These are phyloP conservation scores for Abrostola triplasia DNA, from an alignment of 2,888 invertebrate genomes.

Conservation along the genomic window DNA sequence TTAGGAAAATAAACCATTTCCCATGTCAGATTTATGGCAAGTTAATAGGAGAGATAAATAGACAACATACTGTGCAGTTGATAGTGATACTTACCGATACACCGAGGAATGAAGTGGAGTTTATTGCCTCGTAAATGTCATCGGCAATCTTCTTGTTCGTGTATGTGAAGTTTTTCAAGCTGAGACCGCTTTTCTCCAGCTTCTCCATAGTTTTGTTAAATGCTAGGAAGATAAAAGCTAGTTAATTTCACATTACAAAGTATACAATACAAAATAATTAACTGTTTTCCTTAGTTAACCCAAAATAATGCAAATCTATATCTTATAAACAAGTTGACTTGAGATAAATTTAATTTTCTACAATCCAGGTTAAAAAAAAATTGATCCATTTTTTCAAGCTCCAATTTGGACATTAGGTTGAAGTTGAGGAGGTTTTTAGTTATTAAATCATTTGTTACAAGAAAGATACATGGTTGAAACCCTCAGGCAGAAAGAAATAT, in stretches of 20 bases:
- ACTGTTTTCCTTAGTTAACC: too few species aligned
- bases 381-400: too few species aligned
- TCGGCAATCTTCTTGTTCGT: conserved; percentile 97
- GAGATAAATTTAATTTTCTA: too few species aligned
- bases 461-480: too few species aligned
- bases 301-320: too few species aligned
- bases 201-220: conserved; percentile 99
- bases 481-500: too few species aligned
- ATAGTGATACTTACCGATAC: conserved; percentile 94
- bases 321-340: too few species aligned
- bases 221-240: conserved; percentile 85
- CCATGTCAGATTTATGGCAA: conserved; percentile 20
- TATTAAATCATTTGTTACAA: too few species aligned
- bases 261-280: too few species aligned
- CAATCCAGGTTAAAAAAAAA: too few species aligned
- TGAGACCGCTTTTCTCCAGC: conserved; percentile 93
- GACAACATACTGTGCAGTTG: conserved; percentile 32
- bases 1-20: not conserved
- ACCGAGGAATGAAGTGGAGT: conserved; percentile 99
- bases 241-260: not conserved
- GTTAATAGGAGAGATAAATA: conserved; percentile 22
- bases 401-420: too few species aligned
- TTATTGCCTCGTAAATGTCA: conserved; percentile 99
- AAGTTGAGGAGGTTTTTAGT: too few species aligned
- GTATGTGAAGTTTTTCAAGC: conserved; percentile 98